These are phyloP conservation scores for Pterois miles DNA, from an alignment of 2,797 vertebrate genomes.

Conservation along the genomic window DNA sequence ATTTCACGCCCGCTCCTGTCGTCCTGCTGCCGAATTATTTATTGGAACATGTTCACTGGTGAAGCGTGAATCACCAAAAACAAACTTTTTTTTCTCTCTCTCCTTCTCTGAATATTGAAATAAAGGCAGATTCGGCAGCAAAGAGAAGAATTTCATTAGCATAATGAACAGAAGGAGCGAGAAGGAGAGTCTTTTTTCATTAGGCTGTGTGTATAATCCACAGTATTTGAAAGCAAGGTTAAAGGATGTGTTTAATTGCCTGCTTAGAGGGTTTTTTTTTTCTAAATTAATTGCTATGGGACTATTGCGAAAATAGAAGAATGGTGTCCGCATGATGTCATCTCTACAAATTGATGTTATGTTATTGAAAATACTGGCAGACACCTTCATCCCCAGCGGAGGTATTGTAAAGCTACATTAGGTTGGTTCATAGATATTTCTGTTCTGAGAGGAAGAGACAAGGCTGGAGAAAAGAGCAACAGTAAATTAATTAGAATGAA, in stretches of 20 bases:
- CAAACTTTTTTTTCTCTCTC: conserved; percentile 28
- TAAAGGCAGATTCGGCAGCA: conserved; percentile 45
- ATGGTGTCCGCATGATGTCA: conserved; percentile 17
- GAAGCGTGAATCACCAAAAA: conserved; percentile 51
- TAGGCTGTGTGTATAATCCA: conserved; percentile 59
- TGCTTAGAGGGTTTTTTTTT: conserved; percentile 57
- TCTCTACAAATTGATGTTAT: conserved; percentile 33
- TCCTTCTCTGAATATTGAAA: conserved; percentile 62
- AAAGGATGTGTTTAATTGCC: conserved; percentile 66
- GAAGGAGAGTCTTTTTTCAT: conserved; percentile 54
- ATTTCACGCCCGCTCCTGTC: conserved; percentile 44
- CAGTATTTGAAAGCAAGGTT: conserved; percentile 58
- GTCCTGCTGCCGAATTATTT: conserved; percentile 42
- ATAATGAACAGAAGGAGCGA: conserved; percentile 63
- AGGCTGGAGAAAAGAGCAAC: not conserved
- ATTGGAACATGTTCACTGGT: conserved; percentile 36
- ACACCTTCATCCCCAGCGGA: not conserved
- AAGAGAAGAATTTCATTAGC: conserved; percentile 63
- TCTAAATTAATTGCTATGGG: conserved; percentile 57
- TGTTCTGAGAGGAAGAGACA: not conserved
- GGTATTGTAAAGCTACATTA: not conserved
- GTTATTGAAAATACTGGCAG: conserved; percentile 18
- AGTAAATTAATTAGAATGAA: not conserved
- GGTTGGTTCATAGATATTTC: not conserved
- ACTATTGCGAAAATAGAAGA: not conserved